Evolutionary conservation across 2,113 vertebrate species (phyloP), one percentile per base, ranked within the genome.

Genomic region (Trichechus manatus): DNA sequence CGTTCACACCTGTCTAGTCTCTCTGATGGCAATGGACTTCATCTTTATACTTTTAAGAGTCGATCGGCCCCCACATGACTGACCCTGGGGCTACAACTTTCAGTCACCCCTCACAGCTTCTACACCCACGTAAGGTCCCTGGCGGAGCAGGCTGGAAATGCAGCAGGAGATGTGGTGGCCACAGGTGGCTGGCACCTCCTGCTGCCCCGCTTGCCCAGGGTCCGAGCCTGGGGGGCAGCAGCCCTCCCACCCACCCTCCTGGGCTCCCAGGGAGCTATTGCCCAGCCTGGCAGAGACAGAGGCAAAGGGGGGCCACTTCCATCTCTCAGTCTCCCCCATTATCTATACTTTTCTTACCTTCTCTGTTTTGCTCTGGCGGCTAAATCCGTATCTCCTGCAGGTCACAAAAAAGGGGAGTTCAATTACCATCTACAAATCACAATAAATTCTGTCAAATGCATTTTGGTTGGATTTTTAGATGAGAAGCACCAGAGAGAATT

Each of bases 351-450:
- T 50, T 96, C 99, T 98, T 98, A 99, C 99, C 99, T 99, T 98
- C 79, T 99, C 99, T 85, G 98, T 97, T 99, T 99, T 99, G 79
- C 98, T 98, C 98, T 99, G 99, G 97, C 98, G 99, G 98, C 99
- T 99, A 98, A 99, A 99, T 96, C 99, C 99, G 0, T 99, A 99
- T 83, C 99, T 99, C 98, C 99, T 99, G 97, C 11, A 97, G 87
- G 74, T 79, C 64, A 95, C 44, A 95, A 98, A 98, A 83, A 82
- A 70, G 61, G 0, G 66, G 20, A 91, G 50, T 87, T 96, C 42
- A 78, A 91, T 96, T 84, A 97, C 25, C 85, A 95, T 90, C 92
- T 0, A 14, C 91, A 96, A 81, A 91, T 33, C 15, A 97, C 39
- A 90, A 47, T 72, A 61, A 64, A 81, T 23, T 77, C n/a, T 36